Evolutionary conservation across 2,113 vertebrate species (phyloP).

Genomic region (Chlorocebus sabaeus): DNA sequence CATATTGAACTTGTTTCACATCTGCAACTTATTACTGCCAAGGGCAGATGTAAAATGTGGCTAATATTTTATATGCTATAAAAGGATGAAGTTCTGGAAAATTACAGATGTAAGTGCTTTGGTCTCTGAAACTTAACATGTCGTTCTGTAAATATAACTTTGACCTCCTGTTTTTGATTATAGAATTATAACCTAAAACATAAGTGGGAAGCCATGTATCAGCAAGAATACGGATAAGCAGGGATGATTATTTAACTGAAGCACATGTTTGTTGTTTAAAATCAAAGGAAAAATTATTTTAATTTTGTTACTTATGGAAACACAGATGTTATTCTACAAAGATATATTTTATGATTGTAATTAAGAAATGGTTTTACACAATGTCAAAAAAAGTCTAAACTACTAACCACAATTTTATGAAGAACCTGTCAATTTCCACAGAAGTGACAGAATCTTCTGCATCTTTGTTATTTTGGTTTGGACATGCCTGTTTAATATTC

Average conservation of each 20-base stretch:
- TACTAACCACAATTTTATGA: not conserved
- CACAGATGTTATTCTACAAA: not conserved
- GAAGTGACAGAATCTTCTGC: not conserved
- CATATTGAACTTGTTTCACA: conserved; percentile 45
- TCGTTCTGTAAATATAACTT: conserved; percentile 25
- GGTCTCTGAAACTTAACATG: conserved; percentile 27
- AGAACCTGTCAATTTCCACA: not conserved
- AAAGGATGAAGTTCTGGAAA: conserved; percentile 72
- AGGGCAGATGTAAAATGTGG: conserved; percentile 64
- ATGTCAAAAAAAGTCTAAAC: not conserved
- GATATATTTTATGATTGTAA: not conserved
- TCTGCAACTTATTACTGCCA: conserved; percentile 64
- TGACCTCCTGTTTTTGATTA: conserved; percentile 16
- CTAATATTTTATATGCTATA: conserved; percentile 42
- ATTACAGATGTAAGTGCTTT: conserved; percentile 38
- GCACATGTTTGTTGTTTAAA: not conserved
- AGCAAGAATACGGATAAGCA: not conserved
- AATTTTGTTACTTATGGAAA: not conserved
- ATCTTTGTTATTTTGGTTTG: conserved; percentile 48
- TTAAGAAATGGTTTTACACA: not conserved
- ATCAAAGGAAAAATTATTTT: not conserved
- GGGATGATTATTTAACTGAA: not conserved
- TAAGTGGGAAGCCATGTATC: not conserved
- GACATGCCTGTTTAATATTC: conserved; percentile 51
- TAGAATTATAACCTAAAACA: conserved; percentile 31